These are phyloP conservation scores for Oriolus oriolus DNA, from an alignment of 2,113 vertebrate species.

Conservation along the genomic window DNA sequence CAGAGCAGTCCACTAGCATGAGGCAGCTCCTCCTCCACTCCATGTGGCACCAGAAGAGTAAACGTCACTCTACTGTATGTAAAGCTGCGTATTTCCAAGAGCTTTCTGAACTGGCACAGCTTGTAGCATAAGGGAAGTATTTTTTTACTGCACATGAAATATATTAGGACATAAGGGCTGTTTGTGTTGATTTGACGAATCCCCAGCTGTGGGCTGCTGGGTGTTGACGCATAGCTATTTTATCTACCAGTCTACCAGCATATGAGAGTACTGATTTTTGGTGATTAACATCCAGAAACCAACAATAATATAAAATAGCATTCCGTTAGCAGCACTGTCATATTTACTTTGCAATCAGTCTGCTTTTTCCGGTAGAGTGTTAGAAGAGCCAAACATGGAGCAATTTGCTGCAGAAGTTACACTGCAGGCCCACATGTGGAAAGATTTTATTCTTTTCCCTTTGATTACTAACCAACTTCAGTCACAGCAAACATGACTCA, in stretches of 20 bases:
- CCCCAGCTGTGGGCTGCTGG: background rate
- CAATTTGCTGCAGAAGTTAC: background rate
- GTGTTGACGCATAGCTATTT: background rate
- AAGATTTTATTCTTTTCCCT: conserved; percentile 36
- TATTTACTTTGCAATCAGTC: background rate
- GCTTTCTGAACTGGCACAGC: background rate
- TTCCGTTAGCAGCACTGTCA: background rate
- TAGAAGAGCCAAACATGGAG: background rate
- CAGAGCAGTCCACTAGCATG: background rate
- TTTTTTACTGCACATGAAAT: background rate
- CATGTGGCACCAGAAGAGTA: background rate
- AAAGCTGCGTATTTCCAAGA: background rate
- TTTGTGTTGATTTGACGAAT: background rate
- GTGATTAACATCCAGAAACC: background rate
- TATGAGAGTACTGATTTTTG: background rate
- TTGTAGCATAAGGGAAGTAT: background rate
- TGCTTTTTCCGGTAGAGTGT: background rate
- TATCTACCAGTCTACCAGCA: background rate
- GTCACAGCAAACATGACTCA: conserved; percentile 55
- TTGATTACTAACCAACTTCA: conserved; percentile 51
- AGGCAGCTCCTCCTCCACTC: background rate
- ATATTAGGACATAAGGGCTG: background rate
- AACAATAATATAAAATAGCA: background rate
- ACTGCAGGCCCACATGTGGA: background rate
- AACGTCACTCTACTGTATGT: background rate